Percentiles rank a stretch among this genome's conserved stretches.
These are phyloP conservation scores for Psylliodes chrysocephalus DNA, from an alignment of 2,888 invertebrate species.

Conservation along the genomic window DNA sequence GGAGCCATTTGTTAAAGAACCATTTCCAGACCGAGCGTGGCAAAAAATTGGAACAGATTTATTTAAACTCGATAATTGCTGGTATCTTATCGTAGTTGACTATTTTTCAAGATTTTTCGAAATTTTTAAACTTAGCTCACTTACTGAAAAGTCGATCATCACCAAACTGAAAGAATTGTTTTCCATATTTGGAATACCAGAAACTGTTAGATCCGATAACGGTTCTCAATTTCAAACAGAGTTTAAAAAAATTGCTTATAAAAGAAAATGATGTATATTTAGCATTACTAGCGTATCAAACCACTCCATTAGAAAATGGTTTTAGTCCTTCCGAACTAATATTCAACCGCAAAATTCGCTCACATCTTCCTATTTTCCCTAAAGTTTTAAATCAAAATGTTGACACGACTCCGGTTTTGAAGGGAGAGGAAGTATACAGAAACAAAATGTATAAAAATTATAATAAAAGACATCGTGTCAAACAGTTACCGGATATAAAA, in stretches of 20 bases:
- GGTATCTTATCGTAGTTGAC: not conserved
- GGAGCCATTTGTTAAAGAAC: not conserved
- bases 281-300: slow-evolving; percentile 16
- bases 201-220: slow-evolving; percentile 47
- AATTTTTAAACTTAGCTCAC: not conserved
- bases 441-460: too few relatives aligned
- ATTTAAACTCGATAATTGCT: not conserved
- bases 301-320: slow-evolving; percentile 12
- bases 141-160: not conserved
- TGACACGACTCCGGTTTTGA: too few relatives aligned
- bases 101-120: not conserved
- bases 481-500: too few relatives aligned
- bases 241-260: slow-evolving; percentile 18
- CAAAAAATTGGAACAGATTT: not conserved
- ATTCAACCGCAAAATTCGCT: too few relatives aligned
- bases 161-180: too few relatives aligned
- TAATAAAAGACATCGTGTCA: too few relatives aligned
- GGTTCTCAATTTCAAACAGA: slow-evolving; percentile 48
- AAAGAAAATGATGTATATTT: not conserved
- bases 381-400: too few relatives aligned
- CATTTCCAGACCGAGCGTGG: not conserved
- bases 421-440: too few relatives aligned
- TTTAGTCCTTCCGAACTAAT: not conserved
- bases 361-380: too few relatives aligned
- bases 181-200: not conserved